Percentiles rank a stretch among this genome's conserved stretches.
Evolutionary conservation across 2,888 invertebrate genomes (phyloP).

Genomic region (Eupsilia transversa): DNA sequence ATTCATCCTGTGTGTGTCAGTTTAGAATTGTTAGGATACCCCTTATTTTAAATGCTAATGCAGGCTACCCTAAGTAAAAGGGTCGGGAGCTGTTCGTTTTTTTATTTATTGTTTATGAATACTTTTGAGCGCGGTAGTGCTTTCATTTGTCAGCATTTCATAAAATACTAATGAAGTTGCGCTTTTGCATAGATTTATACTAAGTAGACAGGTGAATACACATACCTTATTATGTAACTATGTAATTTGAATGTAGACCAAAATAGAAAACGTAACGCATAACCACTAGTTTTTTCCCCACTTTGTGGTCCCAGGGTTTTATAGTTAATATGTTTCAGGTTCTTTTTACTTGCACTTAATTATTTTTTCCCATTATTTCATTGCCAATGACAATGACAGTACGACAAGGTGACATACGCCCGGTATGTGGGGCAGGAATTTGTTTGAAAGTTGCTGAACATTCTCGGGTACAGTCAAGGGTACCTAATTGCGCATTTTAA

Average conservation of each 20-base stretch:
- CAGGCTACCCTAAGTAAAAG: constrained; percentile 69
- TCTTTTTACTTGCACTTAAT: too few species aligned
- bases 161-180: constrained; percentile 11
- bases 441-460: background rate
- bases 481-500: background rate
- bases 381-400: too few species aligned
- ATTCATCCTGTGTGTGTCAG: accelerated
- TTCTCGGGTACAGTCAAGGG: too few species aligned
- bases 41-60: constrained; percentile 80
- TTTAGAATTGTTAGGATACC: constrained; percentile 66
- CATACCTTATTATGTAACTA: background rate
- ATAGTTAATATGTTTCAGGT: background rate
- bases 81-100: constrained; percentile 47
- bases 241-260: background rate
- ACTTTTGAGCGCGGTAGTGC: constrained; percentile 13
- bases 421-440: too few species aligned
- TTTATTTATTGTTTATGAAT: constrained; percentile 15
- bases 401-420: too few species aligned
- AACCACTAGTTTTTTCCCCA: background rate
- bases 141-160: constrained; percentile 27
- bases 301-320: background rate
- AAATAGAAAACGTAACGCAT: background rate
- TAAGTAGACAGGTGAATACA: background rate
- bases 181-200: background rate
- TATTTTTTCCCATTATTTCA: background rate